These are phyloP conservation scores for Antigone vipio DNA, from an alignment of 2,113 vertebrate genomes.

Conservation along the genomic window DNA sequence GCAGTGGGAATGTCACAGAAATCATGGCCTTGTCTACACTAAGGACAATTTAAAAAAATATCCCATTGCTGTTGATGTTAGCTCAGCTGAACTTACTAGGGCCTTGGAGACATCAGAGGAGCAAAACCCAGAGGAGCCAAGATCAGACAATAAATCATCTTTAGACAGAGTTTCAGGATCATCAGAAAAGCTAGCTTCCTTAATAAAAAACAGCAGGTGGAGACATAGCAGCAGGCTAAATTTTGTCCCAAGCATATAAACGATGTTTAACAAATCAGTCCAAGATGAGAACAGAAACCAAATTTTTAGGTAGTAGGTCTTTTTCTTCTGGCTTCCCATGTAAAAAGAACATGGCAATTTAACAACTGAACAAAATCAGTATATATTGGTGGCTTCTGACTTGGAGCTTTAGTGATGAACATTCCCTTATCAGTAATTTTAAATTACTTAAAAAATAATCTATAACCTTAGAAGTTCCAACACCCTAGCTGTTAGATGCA, in stretches of 20 bases:
- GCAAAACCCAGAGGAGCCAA: background rate
- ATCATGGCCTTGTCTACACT: background rate
- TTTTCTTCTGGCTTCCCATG: background rate
- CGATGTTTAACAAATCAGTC: rapidly evolving
- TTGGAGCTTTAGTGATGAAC: background rate
- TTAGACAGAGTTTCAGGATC: background rate
- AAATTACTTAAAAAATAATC: background rate
- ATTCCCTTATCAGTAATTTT: background rate
- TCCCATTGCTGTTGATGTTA: background rate
- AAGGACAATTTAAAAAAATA: background rate
- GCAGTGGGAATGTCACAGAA: background rate
- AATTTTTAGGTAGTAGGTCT: background rate
- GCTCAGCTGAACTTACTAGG: background rate
- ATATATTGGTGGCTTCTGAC: background rate
- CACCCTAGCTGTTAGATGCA: background rate
- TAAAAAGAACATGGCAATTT: background rate
- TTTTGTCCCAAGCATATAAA: background rate
- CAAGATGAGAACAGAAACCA: background rate
- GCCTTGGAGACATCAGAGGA: background rate
- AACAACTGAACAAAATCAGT: background rate
- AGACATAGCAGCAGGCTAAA: background rate
- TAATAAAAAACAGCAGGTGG: background rate
- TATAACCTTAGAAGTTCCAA: background rate
- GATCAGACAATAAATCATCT: background rate
- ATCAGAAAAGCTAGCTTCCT: background rate